A percentile compares a stretch with the other conserved stretches of the same genome.
phyloP scores from a whole-genome alignment of 1,140 invertebrate genomes.

The Tetramorium simillimum region DNA sequence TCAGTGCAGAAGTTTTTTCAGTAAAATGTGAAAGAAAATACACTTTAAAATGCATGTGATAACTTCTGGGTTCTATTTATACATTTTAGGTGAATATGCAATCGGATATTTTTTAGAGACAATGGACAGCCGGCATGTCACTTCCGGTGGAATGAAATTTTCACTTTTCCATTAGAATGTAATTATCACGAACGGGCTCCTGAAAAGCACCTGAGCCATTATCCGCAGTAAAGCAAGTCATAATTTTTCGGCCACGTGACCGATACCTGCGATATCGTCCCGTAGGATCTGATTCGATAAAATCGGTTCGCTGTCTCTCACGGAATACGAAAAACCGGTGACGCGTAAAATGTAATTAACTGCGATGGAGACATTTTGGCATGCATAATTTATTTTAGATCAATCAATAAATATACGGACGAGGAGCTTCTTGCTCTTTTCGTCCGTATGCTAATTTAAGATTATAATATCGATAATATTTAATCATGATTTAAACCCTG shows the following conservation, averaged over 20 bases:
- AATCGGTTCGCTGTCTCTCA: slow-evolving; percentile 54
- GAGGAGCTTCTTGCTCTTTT: not conserved
- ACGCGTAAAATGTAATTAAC: slow-evolving; percentile 63
- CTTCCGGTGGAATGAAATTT: slow-evolving; percentile 70
- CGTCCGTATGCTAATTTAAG: not conserved
- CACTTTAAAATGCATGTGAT: not conserved
- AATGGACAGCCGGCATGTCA: slow-evolving; percentile 26
- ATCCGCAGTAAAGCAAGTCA: slow-evolving; percentile 71
- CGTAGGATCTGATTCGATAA: slow-evolving; percentile 66
- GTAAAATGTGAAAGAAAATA: not conserved
- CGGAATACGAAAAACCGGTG: slow-evolving; percentile 16
- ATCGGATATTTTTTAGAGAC: slow-evolving; percentile 19
- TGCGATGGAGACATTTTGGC: slow-evolving; percentile 32
- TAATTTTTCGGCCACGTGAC: slow-evolving; percentile 78
- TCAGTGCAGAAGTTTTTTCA: too few species aligned
- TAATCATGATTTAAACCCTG: not conserved
- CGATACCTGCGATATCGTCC: slow-evolving; percentile 63
- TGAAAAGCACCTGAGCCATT: slow-evolving; percentile 64
- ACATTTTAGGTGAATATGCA: slow-evolving; percentile 6
- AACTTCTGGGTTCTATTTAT: not conserved
- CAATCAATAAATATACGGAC: not conserved
- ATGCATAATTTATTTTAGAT: slow-evolving; percentile 47
- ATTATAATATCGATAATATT: not conserved
- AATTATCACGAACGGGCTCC: slow-evolving; percentile 61
- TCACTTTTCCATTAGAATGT: slow-evolving; percentile 72